Percentiles rank a stretch among this genome's conserved stretches.
phyloP scores from a whole-genome alignment of 2,888 invertebrate genomes.

The Nomada fucata region DNA sequence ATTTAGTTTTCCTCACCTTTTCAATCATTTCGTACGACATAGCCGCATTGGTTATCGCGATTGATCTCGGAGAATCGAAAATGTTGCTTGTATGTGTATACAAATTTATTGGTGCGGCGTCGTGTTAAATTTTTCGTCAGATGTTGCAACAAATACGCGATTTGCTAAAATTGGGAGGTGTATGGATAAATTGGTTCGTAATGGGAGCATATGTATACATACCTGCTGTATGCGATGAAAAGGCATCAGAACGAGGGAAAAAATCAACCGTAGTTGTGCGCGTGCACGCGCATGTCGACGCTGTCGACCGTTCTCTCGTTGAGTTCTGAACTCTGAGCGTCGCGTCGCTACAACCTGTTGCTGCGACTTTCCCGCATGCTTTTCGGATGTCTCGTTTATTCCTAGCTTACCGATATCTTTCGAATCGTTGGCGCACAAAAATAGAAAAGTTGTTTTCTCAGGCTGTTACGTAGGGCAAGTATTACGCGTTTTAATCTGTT shows the following conservation, averaged over 20 bases:
- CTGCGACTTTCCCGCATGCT: slow-evolving; percentile 45
- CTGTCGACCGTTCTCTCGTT: slow-evolving; percentile 68
- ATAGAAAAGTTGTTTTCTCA: not conserved
- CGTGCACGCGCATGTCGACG: slow-evolving; percentile 66
- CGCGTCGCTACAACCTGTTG: slow-evolving; percentile 71
- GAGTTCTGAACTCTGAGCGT: slow-evolving; percentile 50
- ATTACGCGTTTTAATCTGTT: not conserved
- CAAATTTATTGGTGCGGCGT: not conserved
- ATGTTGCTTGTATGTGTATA: slow-evolving; percentile 1
- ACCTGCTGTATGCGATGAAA: slow-evolving; percentile 11
- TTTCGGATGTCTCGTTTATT: slow-evolving; percentile 24
- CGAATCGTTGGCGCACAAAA: not conserved
- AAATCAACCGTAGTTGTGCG: slow-evolving; percentile 26
- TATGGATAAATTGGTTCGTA: slow-evolving; percentile 43
- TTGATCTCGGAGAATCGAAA: not conserved
- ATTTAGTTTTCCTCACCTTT: not conserved
- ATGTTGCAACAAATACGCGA: slow-evolving; percentile 17
- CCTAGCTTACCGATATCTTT: not conserved
- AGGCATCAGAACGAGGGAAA: slow-evolving; percentile 17
- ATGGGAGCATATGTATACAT: slow-evolving; percentile 12
- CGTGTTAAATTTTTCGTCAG: not conserved
- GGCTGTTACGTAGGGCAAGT: too few species aligned
- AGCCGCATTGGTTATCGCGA: not conserved
- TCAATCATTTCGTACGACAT: not conserved
- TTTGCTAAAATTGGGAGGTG: slow-evolving; percentile 10